phyloP scores from a whole-genome alignment of 2,113 vertebrate species.

The Oriolus oriolus region DNA sequence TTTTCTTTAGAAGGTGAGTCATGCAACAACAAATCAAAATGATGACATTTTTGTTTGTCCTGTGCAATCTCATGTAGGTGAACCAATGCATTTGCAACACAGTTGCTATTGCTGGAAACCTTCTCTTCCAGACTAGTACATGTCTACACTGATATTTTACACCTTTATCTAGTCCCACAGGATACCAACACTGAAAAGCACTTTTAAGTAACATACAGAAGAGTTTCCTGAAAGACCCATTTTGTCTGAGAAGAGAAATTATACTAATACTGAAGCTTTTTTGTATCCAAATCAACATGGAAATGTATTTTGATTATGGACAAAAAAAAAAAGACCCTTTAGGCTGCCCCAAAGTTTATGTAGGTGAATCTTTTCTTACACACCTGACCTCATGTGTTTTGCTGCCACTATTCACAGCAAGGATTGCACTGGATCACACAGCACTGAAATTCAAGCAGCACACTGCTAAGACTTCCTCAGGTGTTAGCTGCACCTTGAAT shows the following conservation, averaged over 20 bases:
- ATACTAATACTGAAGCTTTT: neutral
- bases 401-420: neutral
- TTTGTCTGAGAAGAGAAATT: neutral
- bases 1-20: neutral
- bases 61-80: neutral
- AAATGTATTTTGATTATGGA: neutral
- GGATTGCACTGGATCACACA: accelerated
- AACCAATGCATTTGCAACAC: neutral
- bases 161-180: neutral
- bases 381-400: neutral
- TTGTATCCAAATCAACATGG: neutral
- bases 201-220: neutral
- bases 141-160: neutral
- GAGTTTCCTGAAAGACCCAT: neutral
- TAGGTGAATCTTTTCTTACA: neutral
- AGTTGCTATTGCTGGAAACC: neutral
- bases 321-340: neutral
- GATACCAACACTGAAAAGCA: neutral
- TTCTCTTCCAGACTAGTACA: neutral
- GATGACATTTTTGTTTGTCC: neutral
- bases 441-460: neutral
- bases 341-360: neutral
- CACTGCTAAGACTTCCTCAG: neutral
- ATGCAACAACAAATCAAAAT: neutral
- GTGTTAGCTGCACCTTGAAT: neutral